Evolutionary conservation across 1,140 invertebrate species (phyloP).

Genomic region (Manduca sexta): DNA sequence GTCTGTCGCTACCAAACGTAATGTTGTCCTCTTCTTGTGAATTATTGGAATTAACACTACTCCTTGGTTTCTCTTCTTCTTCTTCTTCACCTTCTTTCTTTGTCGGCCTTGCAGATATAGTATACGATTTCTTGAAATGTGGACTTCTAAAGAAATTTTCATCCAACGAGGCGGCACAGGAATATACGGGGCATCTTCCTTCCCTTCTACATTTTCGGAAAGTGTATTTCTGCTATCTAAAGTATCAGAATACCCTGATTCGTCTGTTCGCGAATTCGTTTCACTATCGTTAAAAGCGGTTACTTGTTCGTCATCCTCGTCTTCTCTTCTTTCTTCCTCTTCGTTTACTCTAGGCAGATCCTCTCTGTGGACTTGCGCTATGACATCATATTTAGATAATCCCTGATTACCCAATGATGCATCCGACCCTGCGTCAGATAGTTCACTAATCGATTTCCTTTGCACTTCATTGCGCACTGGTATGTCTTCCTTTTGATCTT

Average conservation of each 20-base stretch:
- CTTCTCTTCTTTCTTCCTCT: constrained; percentile 43
- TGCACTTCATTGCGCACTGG: constrained; percentile 24
- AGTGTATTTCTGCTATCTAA: constrained; percentile 41
- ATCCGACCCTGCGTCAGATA: constrained; percentile 63
- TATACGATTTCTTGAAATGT: constrained; percentile 51
- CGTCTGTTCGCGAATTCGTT: constrained; percentile 56
- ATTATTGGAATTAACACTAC: constrained; percentile 48
- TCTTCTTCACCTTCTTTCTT: constrained; percentile 28
- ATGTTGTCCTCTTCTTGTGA: constrained; percentile 48
- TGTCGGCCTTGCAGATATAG: constrained; percentile 34
- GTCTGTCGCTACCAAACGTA: constrained; percentile 58
- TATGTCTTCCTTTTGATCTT: constrained; percentile 29
- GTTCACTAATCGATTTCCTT: constrained; percentile 54
- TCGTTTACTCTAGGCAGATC: constrained; percentile 56
- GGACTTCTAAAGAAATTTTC: constrained; percentile 47
- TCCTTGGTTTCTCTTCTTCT: constrained; percentile 38
- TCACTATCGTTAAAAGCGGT: constrained; percentile 55
- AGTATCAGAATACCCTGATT: constrained; percentile 66
- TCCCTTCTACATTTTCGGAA: constrained; percentile 44
- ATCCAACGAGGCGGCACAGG: constrained; percentile 52
- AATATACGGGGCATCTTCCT: constrained; percentile 38
- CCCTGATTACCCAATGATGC: constrained; percentile 60
- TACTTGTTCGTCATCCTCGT: constrained; percentile 36
- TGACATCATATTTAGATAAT: constrained; percentile 67
- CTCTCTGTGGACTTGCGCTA: constrained; percentile 64